These are phyloP conservation scores for Acromyrmex echinatior DNA, from an alignment of 1,140 invertebrate species.

Conservation along the genomic window DNA sequence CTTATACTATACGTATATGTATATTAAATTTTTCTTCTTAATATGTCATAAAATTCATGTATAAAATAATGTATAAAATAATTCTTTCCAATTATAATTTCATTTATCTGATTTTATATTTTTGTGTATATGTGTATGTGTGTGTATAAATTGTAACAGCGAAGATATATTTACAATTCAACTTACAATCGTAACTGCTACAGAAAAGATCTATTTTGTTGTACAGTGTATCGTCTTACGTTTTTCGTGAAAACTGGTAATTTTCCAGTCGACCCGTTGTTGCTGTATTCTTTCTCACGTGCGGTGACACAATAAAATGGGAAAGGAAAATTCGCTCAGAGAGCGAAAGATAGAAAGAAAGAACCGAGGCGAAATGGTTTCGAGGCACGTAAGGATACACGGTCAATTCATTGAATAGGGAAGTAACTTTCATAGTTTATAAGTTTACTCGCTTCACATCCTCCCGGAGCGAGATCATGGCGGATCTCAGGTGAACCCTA, in stretches of 20 bases:
- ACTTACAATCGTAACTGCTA: neutral
- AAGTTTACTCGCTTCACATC: constrained; percentile 66
- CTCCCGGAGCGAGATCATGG: constrained; percentile 31
- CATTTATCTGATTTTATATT: too few species aligned
- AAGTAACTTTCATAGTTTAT: constrained; percentile 78
- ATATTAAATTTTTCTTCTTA: neutral
- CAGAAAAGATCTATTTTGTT: constrained; percentile 1
- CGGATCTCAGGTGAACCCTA: constrained; percentile 32
- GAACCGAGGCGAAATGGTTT: constrained; percentile 59
- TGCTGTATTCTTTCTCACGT: constrained; percentile 65
- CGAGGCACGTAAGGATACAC: constrained; percentile 67
- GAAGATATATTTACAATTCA: neutral
- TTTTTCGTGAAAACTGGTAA: constrained; percentile 63
- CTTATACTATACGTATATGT: neutral
- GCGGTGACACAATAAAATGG: constrained; percentile 53
- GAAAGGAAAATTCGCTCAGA: neutral
- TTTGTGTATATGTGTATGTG: too few species aligned
- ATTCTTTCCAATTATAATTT: neutral
- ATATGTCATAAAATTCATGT: neutral
- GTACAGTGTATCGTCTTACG: neutral
- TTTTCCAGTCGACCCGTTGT: constrained; percentile 62
- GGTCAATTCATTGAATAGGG: constrained; percentile 76
- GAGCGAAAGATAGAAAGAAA: constrained; percentile 1
- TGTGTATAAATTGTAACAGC: neutral
- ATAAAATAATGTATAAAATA: neutral